Base-by-base conservation (phyloP, 2,113 vertebrate genomes). In the Caloenas nicobarica region DNA sequence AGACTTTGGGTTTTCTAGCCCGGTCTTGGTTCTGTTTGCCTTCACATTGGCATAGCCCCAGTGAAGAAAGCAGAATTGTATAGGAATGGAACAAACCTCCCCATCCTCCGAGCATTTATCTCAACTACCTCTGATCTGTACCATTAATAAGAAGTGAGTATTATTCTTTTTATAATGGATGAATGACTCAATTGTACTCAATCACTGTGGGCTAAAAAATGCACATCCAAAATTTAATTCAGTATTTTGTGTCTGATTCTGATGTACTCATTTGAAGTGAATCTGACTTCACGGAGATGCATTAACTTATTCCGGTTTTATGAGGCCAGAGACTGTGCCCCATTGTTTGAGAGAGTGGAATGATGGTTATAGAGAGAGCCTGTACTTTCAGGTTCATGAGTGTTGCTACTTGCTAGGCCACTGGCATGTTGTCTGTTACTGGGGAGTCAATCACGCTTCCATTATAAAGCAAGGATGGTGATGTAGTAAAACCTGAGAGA, bases 161-260 rank as follows among this genome's bases (percentile, higher is more conserved):
- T 70, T 85, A 33, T 25, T 89, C 18, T 54, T 81, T 61, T 69
- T 93, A n/a, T 89, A 68, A 65, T 71, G 50, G 51, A 44, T 81
- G 65, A 86, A 80, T 88, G 76, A 77, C 23, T 85, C 53, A 68
- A 81, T 91, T 93, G 56, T 83, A 57, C 64, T 92, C 92, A 96
- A 68, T 83, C 71, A 89, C 71, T 69, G 31, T 78, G 40, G 72
- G 76, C 84, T 91, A 84, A 82, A 96, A 93, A 93, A 94, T 76
- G 64, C 50, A 64, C 24, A 6, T 84, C 46, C 53, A 48, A 94
- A 74, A 57, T 71, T 70, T 68, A 80, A 86, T 93, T 70, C 88
- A 95, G 40, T 89, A 93, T 91, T 93, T 91, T 91, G 16, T 77
- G 42, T 87, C 58, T 89, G 70, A 82, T 92, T 81, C 54, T 91